phyloP scores from a whole-genome alignment of 2,888 invertebrate species.

The Eurytoma adleriae region DNA sequence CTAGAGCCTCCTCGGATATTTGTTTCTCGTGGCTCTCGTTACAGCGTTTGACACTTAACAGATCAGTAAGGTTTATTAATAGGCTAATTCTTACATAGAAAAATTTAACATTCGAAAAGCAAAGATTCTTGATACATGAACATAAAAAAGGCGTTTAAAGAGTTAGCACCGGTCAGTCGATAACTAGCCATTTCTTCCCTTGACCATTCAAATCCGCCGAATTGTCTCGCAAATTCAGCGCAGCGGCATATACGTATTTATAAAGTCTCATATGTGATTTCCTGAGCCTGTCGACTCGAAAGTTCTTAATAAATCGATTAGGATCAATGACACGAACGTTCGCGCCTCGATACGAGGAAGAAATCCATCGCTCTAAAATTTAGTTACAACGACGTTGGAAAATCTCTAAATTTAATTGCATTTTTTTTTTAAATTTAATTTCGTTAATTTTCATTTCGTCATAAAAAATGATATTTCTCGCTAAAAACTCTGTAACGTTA shows the following conservation, averaged over 20 bases:
- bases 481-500: constrained; percentile 20
- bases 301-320: constrained; percentile 28
- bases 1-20: background rate
- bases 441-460: constrained; percentile 1
- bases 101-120: too few relatives aligned
- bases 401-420: background rate
- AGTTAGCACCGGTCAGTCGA: constrained; percentile 12
- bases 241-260: constrained; percentile 8
- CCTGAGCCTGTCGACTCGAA: constrained; percentile 1
- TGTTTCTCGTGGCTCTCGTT: too few relatives aligned
- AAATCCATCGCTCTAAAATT: constrained; percentile 4
- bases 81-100: too few relatives aligned
- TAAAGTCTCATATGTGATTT: constrained; percentile 20
- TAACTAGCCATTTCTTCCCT: background rate
- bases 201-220: background rate
- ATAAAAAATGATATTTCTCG: constrained; percentile 26
- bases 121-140: too few relatives aligned
- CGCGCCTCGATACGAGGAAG: constrained; percentile 35
- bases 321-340: constrained; percentile 18
- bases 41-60: too few relatives aligned
- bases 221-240: background rate
- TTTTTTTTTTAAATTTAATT: background rate
- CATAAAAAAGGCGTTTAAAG: background rate
- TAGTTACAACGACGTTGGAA: background rate
- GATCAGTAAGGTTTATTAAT: too few relatives aligned